Evolutionary conservation across 2,888 invertebrate species (phyloP), one percentile per base, ranked within the genome.

Genomic region (Sacculina carcini): DNA sequence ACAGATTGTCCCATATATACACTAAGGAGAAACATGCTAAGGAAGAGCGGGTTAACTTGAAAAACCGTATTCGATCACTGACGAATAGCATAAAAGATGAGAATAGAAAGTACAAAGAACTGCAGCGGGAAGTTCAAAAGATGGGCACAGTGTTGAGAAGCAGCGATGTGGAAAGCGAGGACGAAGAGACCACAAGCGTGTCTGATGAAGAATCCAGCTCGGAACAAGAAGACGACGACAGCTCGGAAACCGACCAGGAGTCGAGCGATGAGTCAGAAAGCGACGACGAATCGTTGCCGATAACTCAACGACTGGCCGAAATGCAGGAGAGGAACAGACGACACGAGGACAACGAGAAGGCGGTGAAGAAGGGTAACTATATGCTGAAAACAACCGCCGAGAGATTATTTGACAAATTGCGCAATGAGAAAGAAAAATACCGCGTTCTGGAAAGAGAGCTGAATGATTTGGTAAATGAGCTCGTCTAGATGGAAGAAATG

Each of bases 91-190:
- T 60, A 60, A 76, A 75, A 59, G 78, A 79, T 38, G 85, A 83
- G 60, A 81, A 79, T 61, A 77, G 77, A 61, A 82, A 81, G 65
- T 83, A 78, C 66, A 82, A 79, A 62, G 75, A 75, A 58, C 65
- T 86, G 39, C 82, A 85, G 63, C 82, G 82, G 58, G 85, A 86
- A 67, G 84, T 84, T 10, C 82, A 84, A 61, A 85, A 85, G 67
- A 86, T 86, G 84, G 44, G 44, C 7, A 29, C 16, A 2, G 19
- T 44, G 44, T 16, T 44, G 26, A 44, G 19, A n/a, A 19, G 29
- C 16, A 44, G 44, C 14, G 53, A 52, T 7, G 53, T 51, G 4
- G 71, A 71, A 21, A 69, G 69, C 14, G 69, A 68, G 23, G 67
- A 68, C 4, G 66, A 67, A 46, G 65, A 67, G 26, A 65, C 51